Conservation (phyloP, 1,140 invertebrate species). For the Bacillus rossius region DNA sequence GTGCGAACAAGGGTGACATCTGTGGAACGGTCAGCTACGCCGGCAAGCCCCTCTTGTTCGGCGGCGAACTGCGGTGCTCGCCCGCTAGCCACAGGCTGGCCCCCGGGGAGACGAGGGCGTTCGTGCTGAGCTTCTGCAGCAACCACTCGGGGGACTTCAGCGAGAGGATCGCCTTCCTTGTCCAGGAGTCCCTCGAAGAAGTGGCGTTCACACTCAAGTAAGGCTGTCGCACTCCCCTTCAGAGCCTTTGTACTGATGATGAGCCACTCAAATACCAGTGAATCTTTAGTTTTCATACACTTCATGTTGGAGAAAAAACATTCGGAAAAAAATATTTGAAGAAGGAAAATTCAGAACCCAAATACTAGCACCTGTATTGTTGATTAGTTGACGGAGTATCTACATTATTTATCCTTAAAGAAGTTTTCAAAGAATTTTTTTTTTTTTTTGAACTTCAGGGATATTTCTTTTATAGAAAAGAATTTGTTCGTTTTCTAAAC, state of each 20-base stretch:
- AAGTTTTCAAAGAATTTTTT: no score
- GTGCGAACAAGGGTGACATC: slow-evolving; percentile 29
- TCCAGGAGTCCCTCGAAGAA: slow-evolving; percentile 30
- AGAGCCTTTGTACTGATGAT: neutral
- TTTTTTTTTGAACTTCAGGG: no score
- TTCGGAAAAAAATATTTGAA: no score
- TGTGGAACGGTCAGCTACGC: slow-evolving; percentile 28
- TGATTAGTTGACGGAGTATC: no score
- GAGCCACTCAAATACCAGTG: neutral
- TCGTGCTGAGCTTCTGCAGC: slow-evolving; percentile 29
- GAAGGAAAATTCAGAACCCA: no score
- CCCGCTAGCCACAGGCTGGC: slow-evolving; percentile 21
- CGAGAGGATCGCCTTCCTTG: slow-evolving; percentile 29
- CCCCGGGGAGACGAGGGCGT: slow-evolving; percentile 22
- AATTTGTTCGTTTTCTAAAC: no score
- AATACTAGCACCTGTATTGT: no score
- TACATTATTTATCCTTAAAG: no score
- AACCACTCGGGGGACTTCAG: slow-evolving; percentile 31
- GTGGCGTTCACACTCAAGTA: slow-evolving; percentile 21
- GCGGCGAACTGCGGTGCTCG: slow-evolving; percentile 25
- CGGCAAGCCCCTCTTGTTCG: slow-evolving; percentile 23
- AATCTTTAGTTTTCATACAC: neutral
- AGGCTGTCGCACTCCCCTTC: neutral
- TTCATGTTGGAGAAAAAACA: no score
- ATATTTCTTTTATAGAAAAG: no score